phyloP scores from a whole-genome alignment of 2,888 invertebrate genomes.

The Ecliptopera silaceata region DNA sequence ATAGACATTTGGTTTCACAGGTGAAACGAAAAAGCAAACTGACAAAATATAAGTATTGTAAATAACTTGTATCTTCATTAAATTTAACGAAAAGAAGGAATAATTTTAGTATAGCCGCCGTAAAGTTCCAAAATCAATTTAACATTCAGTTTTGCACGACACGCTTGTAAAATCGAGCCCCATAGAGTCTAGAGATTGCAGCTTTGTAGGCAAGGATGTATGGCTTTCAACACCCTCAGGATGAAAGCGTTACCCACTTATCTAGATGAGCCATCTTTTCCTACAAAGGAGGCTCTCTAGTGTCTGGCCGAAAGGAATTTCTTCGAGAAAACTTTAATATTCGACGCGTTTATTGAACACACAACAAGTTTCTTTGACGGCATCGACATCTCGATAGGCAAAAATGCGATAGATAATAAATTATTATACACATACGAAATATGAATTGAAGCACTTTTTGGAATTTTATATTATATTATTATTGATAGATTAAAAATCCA shows the following conservation, averaged over 20 bases:
- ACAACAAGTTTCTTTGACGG: slow-evolving; percentile 33
- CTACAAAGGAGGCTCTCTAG: slow-evolving; percentile 59
- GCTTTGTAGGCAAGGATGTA: slow-evolving; percentile 45
- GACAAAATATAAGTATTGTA: too few relatives aligned
- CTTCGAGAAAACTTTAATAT: slow-evolving; percentile 47
- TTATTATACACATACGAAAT: not conserved
- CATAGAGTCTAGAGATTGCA: slow-evolving; percentile 21
- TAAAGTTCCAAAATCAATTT: slow-evolving; percentile 10
- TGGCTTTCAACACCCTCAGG: slow-evolving; percentile 40
- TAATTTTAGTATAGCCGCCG: too few relatives aligned
- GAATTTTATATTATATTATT: too few relatives aligned
- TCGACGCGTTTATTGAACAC: slow-evolving; percentile 59
- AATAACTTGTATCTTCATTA: too few relatives aligned
- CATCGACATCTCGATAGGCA: slow-evolving; percentile 13
- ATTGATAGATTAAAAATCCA: too few relatives aligned
- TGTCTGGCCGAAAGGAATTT: slow-evolving; percentile 53
- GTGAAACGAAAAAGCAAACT: too few relatives aligned
- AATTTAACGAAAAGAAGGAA: too few relatives aligned
- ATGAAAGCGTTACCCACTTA: slow-evolving; percentile 74
- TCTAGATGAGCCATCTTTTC: slow-evolving; percentile 76
- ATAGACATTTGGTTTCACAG: too few relatives aligned
- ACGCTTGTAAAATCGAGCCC: slow-evolving; percentile 27
- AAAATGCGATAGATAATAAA: not conserved
- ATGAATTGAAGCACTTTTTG: too few relatives aligned
- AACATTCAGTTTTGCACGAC: slow-evolving; percentile 27